Conservation (phyloP, 2,113 vertebrate species). For the Drymodes brunneopygia region DNA sequence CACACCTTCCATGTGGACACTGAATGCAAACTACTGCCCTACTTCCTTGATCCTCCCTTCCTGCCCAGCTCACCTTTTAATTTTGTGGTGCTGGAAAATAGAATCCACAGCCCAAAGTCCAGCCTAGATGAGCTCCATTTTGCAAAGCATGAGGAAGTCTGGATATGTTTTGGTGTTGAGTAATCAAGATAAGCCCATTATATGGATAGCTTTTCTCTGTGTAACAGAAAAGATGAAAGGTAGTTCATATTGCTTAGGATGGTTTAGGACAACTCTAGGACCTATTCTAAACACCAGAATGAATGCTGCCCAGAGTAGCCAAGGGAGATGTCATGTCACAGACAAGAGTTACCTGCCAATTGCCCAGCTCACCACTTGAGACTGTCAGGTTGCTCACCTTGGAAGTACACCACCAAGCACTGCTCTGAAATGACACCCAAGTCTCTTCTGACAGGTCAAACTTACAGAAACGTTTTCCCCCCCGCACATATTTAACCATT, state of each 20-base stretch:
- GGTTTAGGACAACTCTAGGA: background rate
- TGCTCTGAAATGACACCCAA: background rate
- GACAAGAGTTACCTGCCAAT: background rate
- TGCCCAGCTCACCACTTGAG: background rate
- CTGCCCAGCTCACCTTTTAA: background rate
- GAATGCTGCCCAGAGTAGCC: rapidly evolving
- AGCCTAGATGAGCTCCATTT: background rate
- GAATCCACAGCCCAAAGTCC: background rate
- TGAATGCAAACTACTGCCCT: background rate
- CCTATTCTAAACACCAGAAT: background rate
- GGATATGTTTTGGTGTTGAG: background rate
- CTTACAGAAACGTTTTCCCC: rapidly evolving
- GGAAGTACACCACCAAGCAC: background rate
- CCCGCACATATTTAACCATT: background rate
- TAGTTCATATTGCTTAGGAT: background rate
- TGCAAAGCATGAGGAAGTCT: background rate
- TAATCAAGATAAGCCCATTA: background rate
- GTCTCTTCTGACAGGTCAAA: background rate
- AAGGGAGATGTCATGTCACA: background rate
- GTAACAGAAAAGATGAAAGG: background rate
- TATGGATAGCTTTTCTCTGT: background rate
- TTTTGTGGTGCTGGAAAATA: background rate
- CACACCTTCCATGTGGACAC: background rate
- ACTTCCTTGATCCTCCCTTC: background rate
- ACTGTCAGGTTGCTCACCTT: background rate